Base-by-base conservation (phyloP, 2,113 vertebrate species). In the Toxotes chatareus region DNA sequence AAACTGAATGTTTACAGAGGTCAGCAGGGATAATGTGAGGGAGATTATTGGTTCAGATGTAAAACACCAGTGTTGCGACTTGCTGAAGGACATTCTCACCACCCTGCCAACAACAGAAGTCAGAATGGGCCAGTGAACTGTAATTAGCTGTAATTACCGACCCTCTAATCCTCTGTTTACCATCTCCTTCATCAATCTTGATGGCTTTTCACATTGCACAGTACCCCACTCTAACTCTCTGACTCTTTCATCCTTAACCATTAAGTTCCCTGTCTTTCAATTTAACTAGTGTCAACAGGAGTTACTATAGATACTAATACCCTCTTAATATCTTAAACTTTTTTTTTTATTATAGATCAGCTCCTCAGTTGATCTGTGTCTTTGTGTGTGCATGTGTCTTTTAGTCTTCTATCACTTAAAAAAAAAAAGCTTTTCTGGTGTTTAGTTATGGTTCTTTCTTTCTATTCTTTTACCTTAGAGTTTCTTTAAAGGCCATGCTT, bases 91-190 rank as follows among this genome's bases (percentile, higher is more conserved):
- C 67, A 4, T 78, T 85, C 79, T 79, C 55, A 70, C 69, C 79
- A 67, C 10, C 46, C 4, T 66, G 74, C 49, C 71, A 82, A 76
- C 68, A 84, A 38, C 61, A 67, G 80, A 84, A 17, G 4, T 64
- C 5, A 57, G 72, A 77, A 83, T 79, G 74, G 67, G 67, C 67
- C 71, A 78, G 53, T 19, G 14, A 86, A 44, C 83, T 86, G 78
- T 88, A 86, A 90, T 86, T 86, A 85, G 60, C 88, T 73, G 49
- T 80, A 87, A 84, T 90, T 76, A 82, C 76, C n/a, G 38, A 88
- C 83, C 79, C 55, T 90, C 70, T 84, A 83, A 88, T 92, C 80
- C 69, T 79, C 32, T 77, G 84, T 82, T 88, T 78, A 86, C 40
- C 40, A 65, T 73, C 68, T 84, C 55, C 61, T 57, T 67, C 21